Percentiles rank a stretch among this genome's conserved stretches.
Evolutionary conservation across 1,140 invertebrate genomes (phyloP).

Genomic region (Popillia japonica): DNA sequence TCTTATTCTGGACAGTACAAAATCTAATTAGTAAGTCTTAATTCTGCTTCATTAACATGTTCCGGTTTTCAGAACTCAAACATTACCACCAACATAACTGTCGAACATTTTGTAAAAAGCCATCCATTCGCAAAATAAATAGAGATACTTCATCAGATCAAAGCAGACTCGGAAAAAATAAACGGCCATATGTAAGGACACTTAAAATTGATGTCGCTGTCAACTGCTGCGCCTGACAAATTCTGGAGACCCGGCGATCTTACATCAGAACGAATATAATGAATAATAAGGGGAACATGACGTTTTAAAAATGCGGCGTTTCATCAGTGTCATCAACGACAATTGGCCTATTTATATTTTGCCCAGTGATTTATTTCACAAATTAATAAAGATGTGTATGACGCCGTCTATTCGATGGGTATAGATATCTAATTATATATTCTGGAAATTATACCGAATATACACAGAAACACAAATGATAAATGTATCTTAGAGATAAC

Average conservation of each 20-base stretch:
- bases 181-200: constrained; percentile 27
- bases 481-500: neutral
- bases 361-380: neutral
- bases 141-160: neutral
- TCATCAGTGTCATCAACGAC: neutral
- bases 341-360: constrained; percentile 8
- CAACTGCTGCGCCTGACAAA: constrained; percentile 24
- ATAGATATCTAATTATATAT: no score
- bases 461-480: neutral
- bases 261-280: neutral
- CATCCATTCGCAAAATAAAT: neutral
- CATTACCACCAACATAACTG: neutral
- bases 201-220: constrained; percentile 26
- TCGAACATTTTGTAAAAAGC: neutral
- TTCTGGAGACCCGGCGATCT: neutral
- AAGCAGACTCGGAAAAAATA: neutral
- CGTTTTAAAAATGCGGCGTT: neutral
- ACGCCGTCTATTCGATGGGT: no score
- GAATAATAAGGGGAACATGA: constrained; percentile 21
- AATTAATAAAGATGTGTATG: constrained; percentile 21
- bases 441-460: neutral
- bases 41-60: neutral
- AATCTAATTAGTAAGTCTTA: neutral
- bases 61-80: neutral
- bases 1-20: neutral